Conservation (phyloP, 2,797 vertebrate species). For the Lithobates pipiens region DNA sequence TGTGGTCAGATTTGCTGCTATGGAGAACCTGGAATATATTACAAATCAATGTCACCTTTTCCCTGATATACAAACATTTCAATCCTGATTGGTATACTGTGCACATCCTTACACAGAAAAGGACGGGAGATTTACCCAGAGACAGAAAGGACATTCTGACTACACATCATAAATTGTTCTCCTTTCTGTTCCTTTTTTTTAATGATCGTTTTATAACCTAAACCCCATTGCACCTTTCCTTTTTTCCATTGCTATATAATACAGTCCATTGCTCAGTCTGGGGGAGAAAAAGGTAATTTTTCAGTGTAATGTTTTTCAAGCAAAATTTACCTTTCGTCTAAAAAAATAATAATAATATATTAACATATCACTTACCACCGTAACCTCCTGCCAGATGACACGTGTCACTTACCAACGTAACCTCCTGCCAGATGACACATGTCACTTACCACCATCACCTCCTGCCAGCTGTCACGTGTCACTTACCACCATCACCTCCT, state of each 20-base stretch:
- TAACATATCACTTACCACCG: no score
- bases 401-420: no score
- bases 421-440: no score
- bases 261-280: not conserved
- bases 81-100: not conserved
- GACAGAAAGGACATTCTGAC: conserved; percentile 6
- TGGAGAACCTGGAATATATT: not conserved
- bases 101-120: conserved; percentile 3
- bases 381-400: no score
- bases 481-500: no score
- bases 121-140: not conserved
- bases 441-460: no score
- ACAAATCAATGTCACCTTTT: conserved; percentile 12
- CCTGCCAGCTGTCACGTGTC: no score
- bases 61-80: conserved; percentile 6
- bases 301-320: not conserved
- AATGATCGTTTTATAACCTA: not conserved
- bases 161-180: conserved; percentile 10
- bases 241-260: not conserved
- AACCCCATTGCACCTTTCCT: not conserved
- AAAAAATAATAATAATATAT: not conserved
- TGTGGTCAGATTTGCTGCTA: conserved; percentile 3
- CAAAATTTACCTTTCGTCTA: not conserved
- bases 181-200: not conserved
- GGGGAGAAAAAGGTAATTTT: not conserved